These are phyloP conservation scores for Lamprotornis superbus DNA, from an alignment of 2,113 vertebrate species.

Conservation along the genomic window DNA sequence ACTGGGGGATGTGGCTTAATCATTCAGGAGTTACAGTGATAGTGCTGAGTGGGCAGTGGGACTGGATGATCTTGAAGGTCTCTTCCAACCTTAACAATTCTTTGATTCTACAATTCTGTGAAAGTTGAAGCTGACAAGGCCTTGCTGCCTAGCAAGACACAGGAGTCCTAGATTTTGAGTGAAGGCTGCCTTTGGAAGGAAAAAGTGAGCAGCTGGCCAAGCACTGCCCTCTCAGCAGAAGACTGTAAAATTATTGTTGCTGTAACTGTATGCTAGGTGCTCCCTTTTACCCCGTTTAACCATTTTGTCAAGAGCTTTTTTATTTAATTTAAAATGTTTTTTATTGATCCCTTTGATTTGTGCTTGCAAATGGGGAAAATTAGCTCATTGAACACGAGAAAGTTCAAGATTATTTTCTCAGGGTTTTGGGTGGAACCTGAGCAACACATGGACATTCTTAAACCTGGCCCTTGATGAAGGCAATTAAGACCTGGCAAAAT, in stretches of 20 bases:
- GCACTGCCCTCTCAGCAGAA: not conserved
- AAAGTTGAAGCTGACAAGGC: not conserved
- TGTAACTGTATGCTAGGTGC: not conserved
- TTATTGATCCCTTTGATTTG: not conserved
- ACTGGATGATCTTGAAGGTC: not conserved
- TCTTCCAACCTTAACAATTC: not conserved
- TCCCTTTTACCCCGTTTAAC: not conserved
- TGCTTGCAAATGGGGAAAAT: not conserved
- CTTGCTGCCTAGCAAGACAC: not conserved
- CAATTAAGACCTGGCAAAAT: not conserved
- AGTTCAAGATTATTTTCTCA: not conserved
- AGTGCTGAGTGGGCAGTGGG: not conserved
- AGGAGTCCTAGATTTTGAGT: not conserved
- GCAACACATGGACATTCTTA: not conserved
- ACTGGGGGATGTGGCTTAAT: not conserved
- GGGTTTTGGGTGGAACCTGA: not conserved
- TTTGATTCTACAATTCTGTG: not conserved
- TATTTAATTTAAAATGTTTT: not conserved
- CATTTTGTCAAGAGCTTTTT: not conserved
- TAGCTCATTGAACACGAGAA: not conserved
- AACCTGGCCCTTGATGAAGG: not conserved
- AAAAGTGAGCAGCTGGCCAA: not conserved
- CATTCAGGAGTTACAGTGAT: fast-evolving
- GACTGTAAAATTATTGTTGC: not conserved
- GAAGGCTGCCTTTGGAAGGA: not conserved